Percentiles rank a stretch among this genome's conserved stretches.
phyloP scores from a whole-genome alignment of 2,888 invertebrate genomes.

The Pristionchus arcanus region DNA sequence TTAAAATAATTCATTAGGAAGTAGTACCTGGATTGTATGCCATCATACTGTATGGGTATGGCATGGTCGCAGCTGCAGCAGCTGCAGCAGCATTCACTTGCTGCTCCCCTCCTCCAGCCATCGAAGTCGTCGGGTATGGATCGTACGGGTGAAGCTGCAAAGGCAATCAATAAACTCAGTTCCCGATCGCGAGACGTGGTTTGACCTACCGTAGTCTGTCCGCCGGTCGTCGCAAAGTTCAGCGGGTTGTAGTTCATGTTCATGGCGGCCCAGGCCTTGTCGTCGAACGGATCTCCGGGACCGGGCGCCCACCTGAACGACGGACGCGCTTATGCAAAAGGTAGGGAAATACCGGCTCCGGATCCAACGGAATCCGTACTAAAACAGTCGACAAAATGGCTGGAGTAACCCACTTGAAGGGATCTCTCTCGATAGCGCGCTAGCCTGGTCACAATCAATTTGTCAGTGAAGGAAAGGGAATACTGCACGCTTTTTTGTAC shows the following conservation, averaged over 20 bases:
- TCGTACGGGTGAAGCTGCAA: slow-evolving; percentile 47
- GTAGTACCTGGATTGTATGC: slow-evolving; percentile 3
- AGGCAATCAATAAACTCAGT: slow-evolving; percentile 18
- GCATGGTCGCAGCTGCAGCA: background rate
- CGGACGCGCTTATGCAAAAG: background rate
- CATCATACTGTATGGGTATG: slow-evolving; percentile 35
- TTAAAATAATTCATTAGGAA: background rate
- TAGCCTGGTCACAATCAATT: slow-evolving; percentile 2
- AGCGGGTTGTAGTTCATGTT: slow-evolving; percentile 23
- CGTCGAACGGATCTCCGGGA: slow-evolving; percentile 43
- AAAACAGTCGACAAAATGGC: slow-evolving; percentile 18
- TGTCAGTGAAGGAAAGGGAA: background rate
- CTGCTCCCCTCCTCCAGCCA: background rate
- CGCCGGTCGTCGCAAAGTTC: background rate
- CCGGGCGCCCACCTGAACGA: slow-evolving; percentile 24
- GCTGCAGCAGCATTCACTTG: background rate
- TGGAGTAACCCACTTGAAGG: slow-evolving; percentile 9
- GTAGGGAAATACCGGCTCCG: background rate
- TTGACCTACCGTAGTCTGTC: slow-evolving; percentile 34
- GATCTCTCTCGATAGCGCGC: background rate
- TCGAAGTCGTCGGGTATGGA: slow-evolving; percentile 52
- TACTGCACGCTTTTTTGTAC: slow-evolving; percentile 30
- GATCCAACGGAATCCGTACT: background rate
- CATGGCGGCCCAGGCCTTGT: slow-evolving; percentile 46
- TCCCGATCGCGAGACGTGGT: background rate